Percentiles rank a stretch among this genome's conserved stretches.
Conservation (phyloP, 2,797 vertebrate genomes). For the Chaetodon trifasciatus region DNA sequence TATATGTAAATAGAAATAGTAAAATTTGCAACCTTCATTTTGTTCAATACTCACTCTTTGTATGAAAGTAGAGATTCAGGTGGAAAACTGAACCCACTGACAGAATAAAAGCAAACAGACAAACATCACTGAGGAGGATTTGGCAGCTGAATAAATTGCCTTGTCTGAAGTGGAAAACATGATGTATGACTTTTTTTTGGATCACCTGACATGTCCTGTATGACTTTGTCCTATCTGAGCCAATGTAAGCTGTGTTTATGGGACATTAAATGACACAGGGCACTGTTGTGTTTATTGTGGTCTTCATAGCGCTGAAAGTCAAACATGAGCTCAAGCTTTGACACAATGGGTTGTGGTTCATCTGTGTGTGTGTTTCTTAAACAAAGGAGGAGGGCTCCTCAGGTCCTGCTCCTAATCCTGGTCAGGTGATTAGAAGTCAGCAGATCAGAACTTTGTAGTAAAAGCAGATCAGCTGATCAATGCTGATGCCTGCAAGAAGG, state of each 20-base stretch:
- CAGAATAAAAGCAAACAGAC: background rate
- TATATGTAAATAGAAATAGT: background rate
- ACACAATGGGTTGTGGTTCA: conserved; percentile 8
- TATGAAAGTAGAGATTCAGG: background rate
- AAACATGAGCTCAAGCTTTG: conserved; percentile 47
- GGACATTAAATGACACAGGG: conserved; percentile 2
- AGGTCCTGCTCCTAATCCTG: conserved; percentile 60
- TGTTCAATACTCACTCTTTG: background rate
- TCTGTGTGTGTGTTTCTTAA: conserved; percentile 15
- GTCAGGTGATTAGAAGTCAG: conserved; percentile 66
- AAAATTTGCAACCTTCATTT: background rate
- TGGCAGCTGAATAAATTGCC: background rate
- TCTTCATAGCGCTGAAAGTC: conserved; percentile 33
- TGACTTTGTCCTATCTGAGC: conserved; percentile 7
- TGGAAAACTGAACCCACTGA: conserved; percentile 1
- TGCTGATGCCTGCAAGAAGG: background rate
- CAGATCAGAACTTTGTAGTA: conserved; percentile 39
- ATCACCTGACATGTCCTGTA: background rate
- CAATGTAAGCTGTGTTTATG: conserved; percentile 22
- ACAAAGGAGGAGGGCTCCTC: conserved; percentile 38
- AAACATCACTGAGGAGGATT: background rate
- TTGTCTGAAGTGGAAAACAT: conserved; percentile 10
- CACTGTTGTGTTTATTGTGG: conserved; percentile 48
- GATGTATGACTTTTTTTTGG: background rate
- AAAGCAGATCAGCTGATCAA: conserved; percentile 73